These are phyloP conservation scores for Euwallacea fornicatus DNA, from an alignment of 1,140 invertebrate genomes.

Conservation along the genomic window DNA sequence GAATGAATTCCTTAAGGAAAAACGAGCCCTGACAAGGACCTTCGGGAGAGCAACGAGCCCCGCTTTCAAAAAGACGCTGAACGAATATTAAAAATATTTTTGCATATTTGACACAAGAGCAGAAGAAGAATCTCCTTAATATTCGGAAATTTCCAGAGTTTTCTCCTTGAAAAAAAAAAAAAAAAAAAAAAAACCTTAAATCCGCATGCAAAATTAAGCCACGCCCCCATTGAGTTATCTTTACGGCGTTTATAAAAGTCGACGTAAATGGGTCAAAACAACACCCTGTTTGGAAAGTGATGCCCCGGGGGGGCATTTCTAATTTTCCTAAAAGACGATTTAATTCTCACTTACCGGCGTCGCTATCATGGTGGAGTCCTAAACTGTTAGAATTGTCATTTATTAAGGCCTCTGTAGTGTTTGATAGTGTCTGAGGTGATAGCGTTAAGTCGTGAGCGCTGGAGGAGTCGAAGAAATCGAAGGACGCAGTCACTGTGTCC, in stretches of 20 bases:
- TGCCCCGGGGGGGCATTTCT: background rate
- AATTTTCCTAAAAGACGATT: background rate
- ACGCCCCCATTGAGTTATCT: too few relatives aligned
- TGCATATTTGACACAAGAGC: too few relatives aligned
- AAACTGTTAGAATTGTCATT: conserved; percentile 71
- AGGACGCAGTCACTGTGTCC: conserved; percentile 60
- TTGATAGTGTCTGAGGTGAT: conserved; percentile 70
- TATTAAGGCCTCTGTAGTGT: conserved; percentile 68
- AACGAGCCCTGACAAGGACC: background rate
- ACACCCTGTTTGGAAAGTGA: background rate
- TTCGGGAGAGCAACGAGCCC: background rate
- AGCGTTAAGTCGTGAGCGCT: conserved; percentile 68
- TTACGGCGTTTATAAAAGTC: conserved; percentile 5
- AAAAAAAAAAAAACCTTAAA: too few relatives aligned
- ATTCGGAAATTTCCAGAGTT: too few relatives aligned
- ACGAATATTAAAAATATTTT: too few relatives aligned
- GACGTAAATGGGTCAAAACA: conserved; percentile 11
- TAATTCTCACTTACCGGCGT: conserved; percentile 50
- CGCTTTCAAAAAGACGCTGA: too few relatives aligned
- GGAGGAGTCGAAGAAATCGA: conserved; percentile 73
- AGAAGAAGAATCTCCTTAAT: too few relatives aligned
- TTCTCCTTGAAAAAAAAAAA: too few relatives aligned
- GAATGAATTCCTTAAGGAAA: conserved; percentile 20
- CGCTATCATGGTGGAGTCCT: conserved; percentile 53
- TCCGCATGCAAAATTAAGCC: too few relatives aligned